Percentiles rank a stretch among this genome's conserved stretches.
Evolutionary conservation across 2,113 vertebrate species (phyloP).

Genomic region (Hoplias malabaricus): DNA sequence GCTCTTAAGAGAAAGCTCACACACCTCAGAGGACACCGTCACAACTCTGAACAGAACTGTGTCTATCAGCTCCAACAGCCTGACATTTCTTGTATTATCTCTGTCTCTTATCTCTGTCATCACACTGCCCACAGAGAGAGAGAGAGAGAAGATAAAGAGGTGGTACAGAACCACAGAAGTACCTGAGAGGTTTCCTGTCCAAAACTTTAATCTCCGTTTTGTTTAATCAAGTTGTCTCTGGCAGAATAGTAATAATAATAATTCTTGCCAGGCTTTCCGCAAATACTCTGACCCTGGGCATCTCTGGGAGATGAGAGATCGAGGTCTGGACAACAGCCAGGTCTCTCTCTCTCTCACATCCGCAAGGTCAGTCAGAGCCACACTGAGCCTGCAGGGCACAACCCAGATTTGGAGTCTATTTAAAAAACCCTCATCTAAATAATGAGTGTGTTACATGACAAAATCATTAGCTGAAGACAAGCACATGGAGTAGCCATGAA

Average conservation of each 20-base stretch:
- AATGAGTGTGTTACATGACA: too few relatives aligned
- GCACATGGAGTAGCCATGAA: too few relatives aligned
- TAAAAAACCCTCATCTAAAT: neutral
- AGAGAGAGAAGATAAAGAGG: neutral
- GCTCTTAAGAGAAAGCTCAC: neutral
- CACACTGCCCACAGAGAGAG: neutral
- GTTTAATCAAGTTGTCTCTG: slow-evolving; percentile 31
- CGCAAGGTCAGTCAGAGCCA: slow-evolving; percentile 37
- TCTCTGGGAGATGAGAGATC: neutral
- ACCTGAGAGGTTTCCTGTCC: neutral
- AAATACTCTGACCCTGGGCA: slow-evolving; percentile 12
- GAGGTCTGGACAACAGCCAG: slow-evolving; percentile 14
- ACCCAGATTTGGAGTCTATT: neutral
- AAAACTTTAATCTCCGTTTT: neutral
- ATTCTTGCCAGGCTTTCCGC: neutral
- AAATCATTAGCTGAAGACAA: too few relatives aligned
- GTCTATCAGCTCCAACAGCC: neutral
- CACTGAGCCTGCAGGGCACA: neutral
- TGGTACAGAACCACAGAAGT: neutral
- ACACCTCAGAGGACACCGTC: neutral
- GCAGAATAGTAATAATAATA: neutral
- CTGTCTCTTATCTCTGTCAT: neutral
- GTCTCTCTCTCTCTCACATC: neutral
- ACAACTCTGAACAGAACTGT: neutral
- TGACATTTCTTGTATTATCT: neutral